Base-by-base conservation (phyloP, 2,113 vertebrate genomes). In the Dinomys branickii region DNA sequence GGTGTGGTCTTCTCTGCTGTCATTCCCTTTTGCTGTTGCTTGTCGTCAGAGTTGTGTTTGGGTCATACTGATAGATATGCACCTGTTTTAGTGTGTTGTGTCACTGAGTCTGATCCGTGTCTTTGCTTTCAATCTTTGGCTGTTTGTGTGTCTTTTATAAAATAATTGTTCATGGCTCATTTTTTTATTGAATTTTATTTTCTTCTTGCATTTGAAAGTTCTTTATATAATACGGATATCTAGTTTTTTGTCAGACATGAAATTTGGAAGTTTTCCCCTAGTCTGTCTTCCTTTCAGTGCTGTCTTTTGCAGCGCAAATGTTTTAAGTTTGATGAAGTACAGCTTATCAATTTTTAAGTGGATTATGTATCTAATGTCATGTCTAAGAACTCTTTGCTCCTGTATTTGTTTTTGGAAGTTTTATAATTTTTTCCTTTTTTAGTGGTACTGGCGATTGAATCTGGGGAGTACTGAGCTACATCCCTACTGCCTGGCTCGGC, bases 131-230 rank as follows among this genome's bases (percentile, higher is more conserved):
- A 67, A n/a, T 90, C 65, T 7, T 54, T 81, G 26, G 50, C 8
- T 19, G 0, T 54, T 17, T 78, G 44, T 73, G n/a, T 73, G 69
- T 30, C 44, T 89, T 33, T 4, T 30, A 28, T 73, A 22, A 85
- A 71, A 73, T 35, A 20, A 44, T 41, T 80, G 3, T 88, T 80
- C 2, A 5, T 69, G 58, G 77, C 44, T 90, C 33, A 30, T 41
- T 81, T 82, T 73, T 33, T 30, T 33, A 44, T 2, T 50, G 50
- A 30, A 16, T 65, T n/a, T 83, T 50, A 20, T 35, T 88, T 84
- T 47, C 7, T 91, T 61, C 19, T 61, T 90, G 19, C 20, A 22
- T 92, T 85, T 85, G 78, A 90, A 88, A 90, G 35, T 30, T 59
- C 41, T 59, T 94, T 65, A 5, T 2, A 7, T 77, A 14, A 50